Evolutionary conservation across 2,113 vertebrate species (phyloP).

Genomic region (Xenotilapia caudafasciata): DNA sequence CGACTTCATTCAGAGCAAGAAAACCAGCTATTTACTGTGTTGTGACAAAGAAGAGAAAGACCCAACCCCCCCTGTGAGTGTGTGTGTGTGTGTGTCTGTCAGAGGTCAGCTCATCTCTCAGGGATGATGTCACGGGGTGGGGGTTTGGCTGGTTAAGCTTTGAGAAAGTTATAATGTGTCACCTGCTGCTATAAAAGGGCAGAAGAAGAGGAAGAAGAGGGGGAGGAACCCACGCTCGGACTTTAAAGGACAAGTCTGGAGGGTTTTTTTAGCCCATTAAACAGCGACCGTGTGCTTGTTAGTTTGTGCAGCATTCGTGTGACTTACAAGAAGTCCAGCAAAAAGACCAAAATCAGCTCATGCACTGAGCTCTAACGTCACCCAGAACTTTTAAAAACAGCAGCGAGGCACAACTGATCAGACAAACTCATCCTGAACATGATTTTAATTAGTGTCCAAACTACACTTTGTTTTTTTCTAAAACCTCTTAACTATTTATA

Average conservation of each 20-base stretch:
- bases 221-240: background rate
- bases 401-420: background rate
- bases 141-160: background rate
- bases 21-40: background rate
- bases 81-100: background rate
- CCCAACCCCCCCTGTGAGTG: background rate
- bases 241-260: background rate
- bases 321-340: background rate
- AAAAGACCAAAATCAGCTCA: background rate
- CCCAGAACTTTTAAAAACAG: background rate
- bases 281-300: background rate
- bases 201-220: background rate
- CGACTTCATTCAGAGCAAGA: background rate
- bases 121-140: background rate
- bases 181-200: slow-evolving; percentile 16
- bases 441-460: background rate
- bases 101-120: slow-evolving; percentile 19
- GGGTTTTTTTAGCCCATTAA: background rate
- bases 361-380: background rate
- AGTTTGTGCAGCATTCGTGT: background rate
- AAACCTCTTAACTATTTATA: background rate
- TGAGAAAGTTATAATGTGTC: slow-evolving; percentile 14
- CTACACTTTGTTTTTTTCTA: background rate
- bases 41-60: slow-evolving; percentile 13
- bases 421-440: background rate